A percentile compares a stretch with the other conserved stretches of the same genome.
Evolutionary conservation across 2,797 vertebrate genomes (phyloP).

Genomic region (Mallotus villosus): DNA sequence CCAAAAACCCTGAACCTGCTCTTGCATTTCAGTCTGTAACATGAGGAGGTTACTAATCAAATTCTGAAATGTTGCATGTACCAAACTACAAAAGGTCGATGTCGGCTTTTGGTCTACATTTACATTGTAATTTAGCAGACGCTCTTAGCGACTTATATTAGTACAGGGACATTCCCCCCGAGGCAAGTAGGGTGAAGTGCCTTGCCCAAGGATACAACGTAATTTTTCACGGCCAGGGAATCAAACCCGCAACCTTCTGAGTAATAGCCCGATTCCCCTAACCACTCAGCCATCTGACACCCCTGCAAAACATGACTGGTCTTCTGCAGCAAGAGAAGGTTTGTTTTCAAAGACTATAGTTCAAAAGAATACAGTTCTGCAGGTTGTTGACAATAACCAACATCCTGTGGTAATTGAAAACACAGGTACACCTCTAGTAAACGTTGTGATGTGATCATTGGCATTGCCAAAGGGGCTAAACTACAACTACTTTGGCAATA

Average conservation of each 20-base stretch:
- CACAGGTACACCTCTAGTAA: conserved; percentile 15
- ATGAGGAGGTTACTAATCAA: conserved; percentile 26
- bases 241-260: no score
- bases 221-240: no score
- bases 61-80: conserved; percentile 18
- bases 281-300: no score
- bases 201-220: no score
- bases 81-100: background rate
- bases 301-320: conserved; percentile 39
- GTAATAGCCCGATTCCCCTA: no score
- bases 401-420: background rate
- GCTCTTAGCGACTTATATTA: no score
- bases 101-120: conserved; percentile 34
- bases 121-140: no score
- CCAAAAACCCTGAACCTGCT: no score
- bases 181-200: no score
- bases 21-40: conserved; percentile 5
- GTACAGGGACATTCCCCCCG: no score
- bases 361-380: conserved; percentile 20
- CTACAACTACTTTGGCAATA: background rate
- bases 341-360: conserved; percentile 32
- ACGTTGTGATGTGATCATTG: no score
- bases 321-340: conserved; percentile 31
- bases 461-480: background rate
- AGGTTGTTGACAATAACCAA: conserved; percentile 17